Evolutionary conservation across 2,797 vertebrate species (phyloP).

Genomic region (Crocodylus rhombifer): DNA sequence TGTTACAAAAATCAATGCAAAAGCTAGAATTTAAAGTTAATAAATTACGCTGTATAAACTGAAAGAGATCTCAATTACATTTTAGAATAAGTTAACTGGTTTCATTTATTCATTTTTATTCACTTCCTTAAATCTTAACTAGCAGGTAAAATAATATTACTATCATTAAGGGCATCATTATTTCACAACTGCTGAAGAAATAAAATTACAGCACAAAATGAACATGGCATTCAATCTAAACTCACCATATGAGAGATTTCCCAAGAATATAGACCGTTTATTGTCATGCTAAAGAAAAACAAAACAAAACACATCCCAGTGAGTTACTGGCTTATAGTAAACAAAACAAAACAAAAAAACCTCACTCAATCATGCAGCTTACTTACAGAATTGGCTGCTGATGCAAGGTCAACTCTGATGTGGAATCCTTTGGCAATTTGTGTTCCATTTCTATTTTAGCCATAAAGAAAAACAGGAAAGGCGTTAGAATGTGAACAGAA

Average conservation of each 20-base stretch:
- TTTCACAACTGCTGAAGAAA: background rate
- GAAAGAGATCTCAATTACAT: background rate
- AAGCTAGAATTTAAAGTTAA: no score
- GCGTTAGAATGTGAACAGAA: background rate
- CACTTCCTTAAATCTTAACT: background rate
- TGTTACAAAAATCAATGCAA: no score
- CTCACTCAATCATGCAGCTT: background rate
- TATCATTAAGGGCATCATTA: background rate
- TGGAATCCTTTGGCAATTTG: slow-evolving; percentile 89
- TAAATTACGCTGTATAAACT: no score
- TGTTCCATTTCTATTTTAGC: slow-evolving; percentile 87
- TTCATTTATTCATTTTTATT: background rate
- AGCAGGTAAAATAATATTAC: background rate
- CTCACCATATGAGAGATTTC: slow-evolving; percentile 96
- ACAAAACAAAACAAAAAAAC: background rate
- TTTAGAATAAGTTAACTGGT: background rate
- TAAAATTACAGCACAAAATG: background rate
- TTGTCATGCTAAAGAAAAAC: slow-evolving; percentile 86
- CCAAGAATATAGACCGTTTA: slow-evolving; percentile 92
- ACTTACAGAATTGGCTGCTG: slow-evolving; percentile 80
- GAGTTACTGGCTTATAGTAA: background rate
- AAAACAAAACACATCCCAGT: background rate
- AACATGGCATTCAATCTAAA: background rate
- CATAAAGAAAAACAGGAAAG: slow-evolving; percentile 2
- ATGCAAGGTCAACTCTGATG: slow-evolving; percentile 91